Percentiles rank a stretch among this genome's conserved stretches.
Conservation (phyloP, 2,888 invertebrate genomes). For the Acanthosepion lycidas region DNA sequence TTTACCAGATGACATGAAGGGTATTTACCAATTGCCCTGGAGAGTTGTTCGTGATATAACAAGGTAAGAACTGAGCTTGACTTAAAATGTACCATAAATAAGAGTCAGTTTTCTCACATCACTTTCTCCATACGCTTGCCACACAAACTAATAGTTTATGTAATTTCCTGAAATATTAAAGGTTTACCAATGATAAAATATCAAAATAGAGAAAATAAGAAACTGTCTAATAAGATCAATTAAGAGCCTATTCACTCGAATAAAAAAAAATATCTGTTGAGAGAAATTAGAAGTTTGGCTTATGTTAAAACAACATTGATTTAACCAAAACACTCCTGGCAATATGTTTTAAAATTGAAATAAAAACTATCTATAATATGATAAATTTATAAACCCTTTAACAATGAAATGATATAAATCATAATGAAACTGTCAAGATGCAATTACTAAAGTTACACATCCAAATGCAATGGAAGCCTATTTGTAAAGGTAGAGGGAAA, state of each 20-base stretch:
- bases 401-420: too few relatives aligned
- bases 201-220: neutral
- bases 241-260: neutral
- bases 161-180: too few relatives aligned
- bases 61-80: neutral
- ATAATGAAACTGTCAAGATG: neutral
- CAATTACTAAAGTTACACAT: neutral
- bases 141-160: neutral
- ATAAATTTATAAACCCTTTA: too few relatives aligned
- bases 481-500: neutral
- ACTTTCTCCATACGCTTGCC: neutral
- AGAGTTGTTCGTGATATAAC: neutral
- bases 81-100: neutral
- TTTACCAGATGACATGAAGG: neutral
- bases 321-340: neutral
- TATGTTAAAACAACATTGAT: neutral
- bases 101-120: neutral
- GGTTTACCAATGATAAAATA: neutral
- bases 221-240: neutral
- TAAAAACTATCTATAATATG: too few relatives aligned
- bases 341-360: neutral
- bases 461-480: neutral
- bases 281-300: neutral
- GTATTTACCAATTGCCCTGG: neutral
- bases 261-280: neutral